These are phyloP conservation scores for Epinotia brunnichana DNA, from an alignment of 2,888 invertebrate genomes.

Conservation along the genomic window DNA sequence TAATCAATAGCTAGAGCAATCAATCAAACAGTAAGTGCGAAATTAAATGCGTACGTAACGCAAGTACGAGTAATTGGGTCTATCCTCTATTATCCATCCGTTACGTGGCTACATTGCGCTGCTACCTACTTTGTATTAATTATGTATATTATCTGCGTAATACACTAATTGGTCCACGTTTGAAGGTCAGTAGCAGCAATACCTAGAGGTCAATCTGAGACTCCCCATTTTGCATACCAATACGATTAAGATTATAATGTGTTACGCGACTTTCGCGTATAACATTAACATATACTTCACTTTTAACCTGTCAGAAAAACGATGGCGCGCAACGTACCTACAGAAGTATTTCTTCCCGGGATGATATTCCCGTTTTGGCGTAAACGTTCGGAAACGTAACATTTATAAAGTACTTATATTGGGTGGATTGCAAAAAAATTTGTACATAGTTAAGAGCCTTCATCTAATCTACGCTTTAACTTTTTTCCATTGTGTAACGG, in stretches of 20 bases:
- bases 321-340: too few relatives aligned
- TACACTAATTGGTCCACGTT: neutral
- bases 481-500: too few relatives aligned
- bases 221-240: neutral
- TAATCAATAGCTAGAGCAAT: conserved; percentile 12
- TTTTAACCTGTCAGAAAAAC: too few relatives aligned
- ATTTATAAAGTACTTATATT: too few relatives aligned
- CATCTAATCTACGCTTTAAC: too few relatives aligned
- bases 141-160: conserved; percentile 3
- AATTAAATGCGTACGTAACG: conserved; percentile 22
- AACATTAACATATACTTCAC: too few relatives aligned
- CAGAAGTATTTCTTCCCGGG: too few relatives aligned
- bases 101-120: conserved; percentile 18
- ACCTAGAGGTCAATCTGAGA: neutral
- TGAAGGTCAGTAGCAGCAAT: conserved; percentile 1
- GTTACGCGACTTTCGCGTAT: too few relatives aligned
- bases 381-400: too few relatives aligned
- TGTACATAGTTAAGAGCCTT: too few relatives aligned
- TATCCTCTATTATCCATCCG: neutral
- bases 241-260: neutral
- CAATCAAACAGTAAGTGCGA: conserved; percentile 12
- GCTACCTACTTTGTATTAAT: conserved; percentile 23
- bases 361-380: too few relatives aligned
- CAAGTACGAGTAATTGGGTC: conserved; percentile 2
- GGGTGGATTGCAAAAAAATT: too few relatives aligned